A percentile compares a stretch with the other conserved stretches of the same genome.
Evolutionary conservation across 2,113 vertebrate genomes (phyloP).

Genomic region (Rhabdomys dilectus): DNA sequence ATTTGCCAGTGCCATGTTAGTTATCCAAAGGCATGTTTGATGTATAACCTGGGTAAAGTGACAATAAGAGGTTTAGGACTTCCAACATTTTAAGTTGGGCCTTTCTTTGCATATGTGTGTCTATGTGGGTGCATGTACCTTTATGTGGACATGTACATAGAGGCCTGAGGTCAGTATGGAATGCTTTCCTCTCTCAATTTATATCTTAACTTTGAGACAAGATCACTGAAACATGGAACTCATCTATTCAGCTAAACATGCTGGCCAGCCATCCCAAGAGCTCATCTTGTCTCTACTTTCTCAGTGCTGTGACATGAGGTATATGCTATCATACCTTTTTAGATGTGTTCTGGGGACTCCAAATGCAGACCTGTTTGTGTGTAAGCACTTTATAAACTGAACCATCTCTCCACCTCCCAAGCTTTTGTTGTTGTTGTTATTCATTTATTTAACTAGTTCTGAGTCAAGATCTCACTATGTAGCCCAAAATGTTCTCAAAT

Average conservation of each 20-base stretch:
- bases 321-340: neutral
- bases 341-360: neutral
- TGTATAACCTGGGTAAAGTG: neutral
- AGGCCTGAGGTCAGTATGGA: neutral
- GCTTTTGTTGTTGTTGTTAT: neutral
- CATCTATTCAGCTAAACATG: neutral
- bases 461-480: neutral
- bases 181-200: neutral
- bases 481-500: neutral
- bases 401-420: neutral
- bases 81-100: neutral
- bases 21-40: neutral
- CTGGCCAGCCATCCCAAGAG: neutral
- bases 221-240: neutral
- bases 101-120: neutral
- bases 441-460: neutral
- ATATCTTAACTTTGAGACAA: neutral
- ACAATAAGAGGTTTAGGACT: conserved; percentile 25
- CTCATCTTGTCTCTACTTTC: neutral
- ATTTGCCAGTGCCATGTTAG: neutral
- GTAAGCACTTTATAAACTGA: neutral
- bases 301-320: neutral
- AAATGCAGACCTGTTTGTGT: neutral
- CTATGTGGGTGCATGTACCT: neutral
- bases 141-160: too few relatives aligned